phyloP scores from a whole-genome alignment of 2,888 invertebrate species.

The Pristionchus fissidentatus region DNA sequence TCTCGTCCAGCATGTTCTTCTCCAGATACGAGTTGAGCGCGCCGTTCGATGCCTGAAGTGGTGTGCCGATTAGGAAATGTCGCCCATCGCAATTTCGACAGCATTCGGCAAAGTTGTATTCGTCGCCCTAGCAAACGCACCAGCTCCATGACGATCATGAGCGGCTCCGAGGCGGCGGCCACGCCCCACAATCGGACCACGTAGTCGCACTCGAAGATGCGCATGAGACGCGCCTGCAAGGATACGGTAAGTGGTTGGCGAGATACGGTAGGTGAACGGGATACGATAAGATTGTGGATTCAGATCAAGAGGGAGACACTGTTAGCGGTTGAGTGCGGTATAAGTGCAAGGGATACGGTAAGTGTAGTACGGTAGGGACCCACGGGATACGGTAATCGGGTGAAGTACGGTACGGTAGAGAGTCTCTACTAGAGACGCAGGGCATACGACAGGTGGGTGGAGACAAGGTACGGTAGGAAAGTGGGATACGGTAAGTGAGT shows the following conservation, averaged over 20 bases:
- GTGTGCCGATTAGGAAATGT: constrained; percentile 6
- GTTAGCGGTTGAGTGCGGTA: no score
- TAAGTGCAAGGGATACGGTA: no score
- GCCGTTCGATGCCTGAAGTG: constrained; percentile 52
- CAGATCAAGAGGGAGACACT: neutral
- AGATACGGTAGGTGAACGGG: neutral
- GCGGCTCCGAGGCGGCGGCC: constrained; percentile 60
- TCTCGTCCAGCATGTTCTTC: constrained; percentile 56
- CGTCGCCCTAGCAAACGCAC: constrained; percentile 45
- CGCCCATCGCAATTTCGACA: neutral
- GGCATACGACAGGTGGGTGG: neutral
- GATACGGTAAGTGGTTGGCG: neutral
- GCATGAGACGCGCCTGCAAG: constrained; percentile 53
- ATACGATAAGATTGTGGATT: no score
- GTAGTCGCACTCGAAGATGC: constrained; percentile 52
- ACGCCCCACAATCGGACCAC: constrained; percentile 58
- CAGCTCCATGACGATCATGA: constrained; percentile 65
- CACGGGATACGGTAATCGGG: no score
- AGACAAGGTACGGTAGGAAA: no score
- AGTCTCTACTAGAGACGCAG: no score
- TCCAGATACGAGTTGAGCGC: constrained; percentile 61
- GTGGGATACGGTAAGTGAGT: no score
- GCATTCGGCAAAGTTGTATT: neutral
- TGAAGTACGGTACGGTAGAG: no score
- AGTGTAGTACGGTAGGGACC: no score